A percentile compares a stretch with the other conserved stretches of the same genome.
Conservation (phyloP, 92 coral and sea anemone species). For the Siderastrea siderea region DNA sequence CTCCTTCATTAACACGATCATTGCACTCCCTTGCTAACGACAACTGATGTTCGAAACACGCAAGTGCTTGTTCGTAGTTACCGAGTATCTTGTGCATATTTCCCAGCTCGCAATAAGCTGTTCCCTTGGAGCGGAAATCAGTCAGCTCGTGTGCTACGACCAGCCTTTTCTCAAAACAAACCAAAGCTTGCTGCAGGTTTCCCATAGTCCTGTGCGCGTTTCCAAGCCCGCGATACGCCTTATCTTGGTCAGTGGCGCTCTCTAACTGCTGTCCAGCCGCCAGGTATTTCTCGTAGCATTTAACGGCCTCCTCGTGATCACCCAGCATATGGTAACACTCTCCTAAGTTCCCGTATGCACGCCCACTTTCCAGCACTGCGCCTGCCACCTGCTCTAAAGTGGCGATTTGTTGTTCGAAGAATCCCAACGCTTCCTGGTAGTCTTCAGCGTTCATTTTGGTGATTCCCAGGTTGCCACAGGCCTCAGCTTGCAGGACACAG, state of each 20-base stretch:
- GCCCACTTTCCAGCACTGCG: conserved; percentile 91
- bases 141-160: conserved; percentile 98
- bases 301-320: conserved; percentile 86
- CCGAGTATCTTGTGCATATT: conserved; percentile 95
- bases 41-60: conserved; percentile 89
- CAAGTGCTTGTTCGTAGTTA: conserved; percentile 93
- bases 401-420: conserved; percentile 89
- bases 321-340: conserved; percentile 90
- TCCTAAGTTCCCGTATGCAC: conserved; percentile 93
- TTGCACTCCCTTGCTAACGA: conserved; percentile 80
- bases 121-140: conserved; percentile 85
- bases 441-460: conserved; percentile 82
- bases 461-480: conserved; percentile 90
- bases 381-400: conserved; percentile 80
- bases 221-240: conserved; percentile 99
- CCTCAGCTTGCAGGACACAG: conserved; percentile 74
- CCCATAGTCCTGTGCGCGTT: conserved; percentile 91
- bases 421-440: conserved; percentile 84
- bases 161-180: conserved; percentile 95
- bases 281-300: conserved; percentile 82
- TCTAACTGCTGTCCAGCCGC: conserved; percentile 90
- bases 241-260: conserved; percentile 94
- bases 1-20: conserved; percentile 80
- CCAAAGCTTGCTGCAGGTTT: conserved; percentile 95
- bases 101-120: conserved; percentile 97